Evolutionary conservation across 2,888 invertebrate genomes (phyloP), one percentile per base, ranked within the genome.

Genomic region (Dyspetes luteomarginatus): DNA sequence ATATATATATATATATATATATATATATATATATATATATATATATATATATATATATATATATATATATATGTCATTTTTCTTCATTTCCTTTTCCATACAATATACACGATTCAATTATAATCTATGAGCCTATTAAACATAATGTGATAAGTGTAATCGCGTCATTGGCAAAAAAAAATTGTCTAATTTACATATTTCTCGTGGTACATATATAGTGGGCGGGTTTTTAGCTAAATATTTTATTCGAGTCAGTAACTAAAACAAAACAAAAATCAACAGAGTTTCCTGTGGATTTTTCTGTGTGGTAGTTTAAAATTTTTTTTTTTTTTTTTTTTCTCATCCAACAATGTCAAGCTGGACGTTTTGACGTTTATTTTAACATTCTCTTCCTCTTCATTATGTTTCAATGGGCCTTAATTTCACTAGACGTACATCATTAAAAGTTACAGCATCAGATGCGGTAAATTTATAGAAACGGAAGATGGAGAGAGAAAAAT

Each of bases 31-130:
- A n/a, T n/a, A n/a, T n/a, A n/a, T n/a, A n/a, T n/a, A n/a, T n/a
- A n/a, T n/a, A n/a, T n/a, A n/a, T n/a, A n/a, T n/a, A 45, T 68
- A 56, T 68, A 55, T 52, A 22, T 73, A 45, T 43, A 48, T 60
- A 56, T 60, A 43, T 58, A 82, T 81, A 28, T 68, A 79, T 83
- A 80, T 82, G 58, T 78, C 4, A 76, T 52, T 58, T 26, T 2
- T 43, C 45, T 69, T 36, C 19, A 5, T 74, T 56, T 52, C 19
- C 15, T 24, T 64, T 43, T 30, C 55, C 5, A 3, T 72, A 12
- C 28, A 60, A 30, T 56, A 64, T 55, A 76, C 65, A 72, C 45
- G 56, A 58, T 30, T 65, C 65, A 43, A 50, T 67, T 68, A 43
- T 26, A 45, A 30, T 72, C 58, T 67, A 74, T 65, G 65, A 78